phyloP scores from a whole-genome alignment of 2,113 vertebrate genomes.

The Solea senegalensis region DNA sequence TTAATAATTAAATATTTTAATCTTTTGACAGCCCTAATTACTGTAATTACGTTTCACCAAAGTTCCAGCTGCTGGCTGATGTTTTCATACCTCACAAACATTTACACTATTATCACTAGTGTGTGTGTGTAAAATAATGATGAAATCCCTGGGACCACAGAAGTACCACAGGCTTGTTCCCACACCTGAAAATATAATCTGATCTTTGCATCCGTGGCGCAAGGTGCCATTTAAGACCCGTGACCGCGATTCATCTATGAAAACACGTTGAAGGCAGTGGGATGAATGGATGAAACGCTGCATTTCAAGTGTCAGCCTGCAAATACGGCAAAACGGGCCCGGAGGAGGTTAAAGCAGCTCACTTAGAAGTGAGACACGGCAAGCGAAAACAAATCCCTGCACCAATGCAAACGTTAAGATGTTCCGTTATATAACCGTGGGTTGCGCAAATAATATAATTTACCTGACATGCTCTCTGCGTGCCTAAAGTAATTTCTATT shows the following conservation, averaged over 20 bases:
- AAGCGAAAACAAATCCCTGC: background rate
- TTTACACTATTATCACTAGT: no score
- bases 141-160: no score
- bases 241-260: background rate
- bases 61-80: no score
- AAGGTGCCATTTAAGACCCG: background rate
- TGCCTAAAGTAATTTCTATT: conserved; percentile 19
- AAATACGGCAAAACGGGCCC: background rate
- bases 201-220: no score
- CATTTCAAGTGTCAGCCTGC: background rate
- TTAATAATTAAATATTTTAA: no score
- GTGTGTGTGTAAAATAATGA: no score
- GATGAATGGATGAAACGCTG: conserved; percentile 18
- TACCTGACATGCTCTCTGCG: conserved; percentile 17
- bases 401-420: background rate
- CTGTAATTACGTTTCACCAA: no score
- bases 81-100: no score
- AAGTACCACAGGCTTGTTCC: no score
- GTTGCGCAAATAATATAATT: conserved; percentile 25
- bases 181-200: no score
- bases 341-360: background rate
- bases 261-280: conserved; percentile 14
- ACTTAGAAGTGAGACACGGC: background rate
- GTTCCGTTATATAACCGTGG: conserved; percentile 15
- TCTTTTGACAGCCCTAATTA: no score